phyloP scores from a whole-genome alignment of 23 tunicate species.

The Halocynthia roretzi region DNA sequence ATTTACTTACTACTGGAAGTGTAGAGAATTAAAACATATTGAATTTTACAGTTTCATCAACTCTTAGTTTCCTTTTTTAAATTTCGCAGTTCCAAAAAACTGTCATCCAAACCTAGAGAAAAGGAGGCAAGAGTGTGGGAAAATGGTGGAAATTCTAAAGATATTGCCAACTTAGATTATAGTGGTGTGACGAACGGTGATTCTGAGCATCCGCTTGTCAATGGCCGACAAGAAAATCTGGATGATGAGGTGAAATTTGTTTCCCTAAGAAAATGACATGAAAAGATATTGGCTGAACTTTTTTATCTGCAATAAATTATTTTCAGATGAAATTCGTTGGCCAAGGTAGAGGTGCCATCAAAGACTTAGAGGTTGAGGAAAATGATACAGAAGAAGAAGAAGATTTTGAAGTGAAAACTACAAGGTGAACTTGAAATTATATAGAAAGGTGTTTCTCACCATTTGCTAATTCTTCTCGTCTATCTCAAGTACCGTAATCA shows the following conservation, averaged over 20 bases:
- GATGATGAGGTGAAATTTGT: conserved; percentile 13
- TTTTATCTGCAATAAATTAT: too few species aligned
- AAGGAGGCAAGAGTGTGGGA: conserved; percentile 77
- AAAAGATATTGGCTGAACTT: too few species aligned
- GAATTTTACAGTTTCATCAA: too few species aligned
- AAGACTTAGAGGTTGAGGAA: conserved; percentile 61
- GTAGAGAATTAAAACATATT: too few species aligned
- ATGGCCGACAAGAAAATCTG: conserved; percentile 19
- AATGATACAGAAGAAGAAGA: conserved; percentile 18
- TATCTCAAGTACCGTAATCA: too few species aligned
- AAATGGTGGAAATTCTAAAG: conserved; percentile 62
- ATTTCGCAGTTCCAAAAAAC: conserved; percentile 32
- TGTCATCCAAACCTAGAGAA: conserved; percentile 28
- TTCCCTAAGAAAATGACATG: background rate
- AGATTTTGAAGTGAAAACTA: conserved; percentile 1
- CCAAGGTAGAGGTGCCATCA: conserved; percentile 29
- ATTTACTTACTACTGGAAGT: too few species aligned
- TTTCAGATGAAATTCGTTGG: conserved; percentile 8
- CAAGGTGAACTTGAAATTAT: too few species aligned
- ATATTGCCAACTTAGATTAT: conserved; percentile 48
- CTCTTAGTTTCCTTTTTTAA: background rate
- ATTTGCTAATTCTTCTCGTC: too few species aligned
- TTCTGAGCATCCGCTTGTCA: conserved; percentile 6
- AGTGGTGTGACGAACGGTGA: conserved; percentile 24
- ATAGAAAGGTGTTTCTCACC: too few species aligned